These are phyloP conservation scores for Phortica magna DNA, from an alignment of 2,888 invertebrate genomes.

Conservation along the genomic window DNA sequence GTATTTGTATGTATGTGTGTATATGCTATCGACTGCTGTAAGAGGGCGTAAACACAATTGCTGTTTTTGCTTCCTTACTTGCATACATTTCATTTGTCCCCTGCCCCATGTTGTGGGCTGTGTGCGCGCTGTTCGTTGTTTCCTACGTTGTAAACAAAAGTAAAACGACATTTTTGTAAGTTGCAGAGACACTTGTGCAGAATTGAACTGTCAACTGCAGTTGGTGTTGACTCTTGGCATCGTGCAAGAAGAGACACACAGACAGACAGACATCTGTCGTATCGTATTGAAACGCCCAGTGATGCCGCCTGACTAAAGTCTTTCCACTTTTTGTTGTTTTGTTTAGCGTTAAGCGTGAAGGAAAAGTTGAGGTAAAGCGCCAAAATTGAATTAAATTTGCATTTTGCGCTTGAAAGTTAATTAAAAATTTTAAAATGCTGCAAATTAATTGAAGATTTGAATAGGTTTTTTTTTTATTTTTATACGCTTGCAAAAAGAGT, in stretches of 20 bases:
- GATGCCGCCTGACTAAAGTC: too few relatives aligned
- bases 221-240: slow-evolving; percentile 27
- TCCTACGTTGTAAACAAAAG: slow-evolving; percentile 59
- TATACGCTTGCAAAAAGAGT: too few relatives aligned
- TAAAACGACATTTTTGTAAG: slow-evolving; percentile 64
- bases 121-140: not conserved
- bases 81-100: slow-evolving; percentile 52
- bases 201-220: slow-evolving; percentile 70
- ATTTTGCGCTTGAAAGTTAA: slow-evolving; percentile 63
- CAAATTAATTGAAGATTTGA: not conserved
- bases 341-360: not conserved
- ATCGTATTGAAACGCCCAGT: too few relatives aligned
- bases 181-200: slow-evolving; percentile 62
- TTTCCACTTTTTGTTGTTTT: not conserved
- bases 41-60: slow-evolving; percentile 28
- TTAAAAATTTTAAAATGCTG: slow-evolving; percentile 50
- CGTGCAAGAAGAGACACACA: too few relatives aligned
- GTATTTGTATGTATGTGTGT: not conserved
- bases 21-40: slow-evolving; percentile 25
- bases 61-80: too few relatives aligned
- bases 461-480: too few relatives aligned
- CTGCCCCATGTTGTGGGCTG: slow-evolving; percentile 39
- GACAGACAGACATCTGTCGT: too few relatives aligned
- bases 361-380: slow-evolving; percentile 9
- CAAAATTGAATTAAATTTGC: slow-evolving; percentile 70